These are phyloP conservation scores for Aphelocoma coerulescens DNA, from an alignment of 2,113 vertebrate species.

Conservation along the genomic window DNA sequence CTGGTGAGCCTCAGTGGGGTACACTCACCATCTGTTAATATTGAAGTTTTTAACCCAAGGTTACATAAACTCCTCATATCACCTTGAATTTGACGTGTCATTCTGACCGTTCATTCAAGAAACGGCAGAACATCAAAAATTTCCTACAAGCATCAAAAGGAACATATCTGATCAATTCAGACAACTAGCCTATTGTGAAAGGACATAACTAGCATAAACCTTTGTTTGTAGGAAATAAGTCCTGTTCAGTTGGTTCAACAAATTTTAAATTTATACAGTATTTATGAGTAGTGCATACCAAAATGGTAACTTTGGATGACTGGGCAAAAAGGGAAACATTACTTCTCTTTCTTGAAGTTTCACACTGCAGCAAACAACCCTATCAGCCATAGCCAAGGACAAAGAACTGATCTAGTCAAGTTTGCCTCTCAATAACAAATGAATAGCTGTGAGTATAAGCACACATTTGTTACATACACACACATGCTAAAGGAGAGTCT, in stretches of 20 bases:
- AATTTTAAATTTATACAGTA: neutral
- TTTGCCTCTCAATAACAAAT: neutral
- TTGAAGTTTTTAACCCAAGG: neutral
- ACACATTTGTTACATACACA: neutral
- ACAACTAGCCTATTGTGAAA: neutral
- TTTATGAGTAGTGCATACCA: neutral
- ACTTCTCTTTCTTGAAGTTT: neutral
- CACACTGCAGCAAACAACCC: neutral
- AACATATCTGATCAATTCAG: neutral
- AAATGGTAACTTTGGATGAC: neutral
- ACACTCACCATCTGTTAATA: neutral
- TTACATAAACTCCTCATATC: neutral
- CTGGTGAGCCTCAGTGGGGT: neutral
- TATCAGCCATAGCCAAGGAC: neutral
- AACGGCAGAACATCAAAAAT: neutral
- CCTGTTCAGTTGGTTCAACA: neutral
- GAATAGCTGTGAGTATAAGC: neutral
- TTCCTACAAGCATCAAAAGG: neutral
- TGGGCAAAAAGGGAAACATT: neutral
- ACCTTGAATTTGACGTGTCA: neutral
- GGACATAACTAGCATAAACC: neutral
- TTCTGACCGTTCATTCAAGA: neutral
- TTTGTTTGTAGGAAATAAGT: neutral
- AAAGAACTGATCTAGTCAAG: neutral
- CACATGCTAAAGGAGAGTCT: neutral